Evolutionary conservation across 2,113 vertebrate genomes (phyloP), one percentile per base, ranked within the genome.

Genomic region (Nothoprocta perdicaria): DNA sequence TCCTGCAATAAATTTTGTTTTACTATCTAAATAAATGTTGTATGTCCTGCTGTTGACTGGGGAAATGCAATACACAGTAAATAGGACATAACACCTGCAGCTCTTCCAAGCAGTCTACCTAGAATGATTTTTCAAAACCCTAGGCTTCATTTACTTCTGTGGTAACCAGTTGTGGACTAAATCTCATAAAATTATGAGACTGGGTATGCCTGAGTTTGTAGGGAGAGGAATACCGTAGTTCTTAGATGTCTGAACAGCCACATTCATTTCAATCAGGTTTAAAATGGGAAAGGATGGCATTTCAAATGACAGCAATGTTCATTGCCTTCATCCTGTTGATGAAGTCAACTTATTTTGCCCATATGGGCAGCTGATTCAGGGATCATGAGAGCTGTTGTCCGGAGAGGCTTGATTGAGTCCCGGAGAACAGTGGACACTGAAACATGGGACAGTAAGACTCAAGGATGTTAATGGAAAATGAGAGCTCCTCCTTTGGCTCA

Each of bases 301-400:
- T 84, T 75, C 66, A 52, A 23, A 46, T 41, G 8, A 1, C 68
- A 67, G 1, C 8, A 1, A 5, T 79, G 12, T 9, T n/a, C 17
- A 5, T 21, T 35, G 7, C 16, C 38, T 74, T 53, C 0, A 0
- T 38, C 21, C 4, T 75, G 0, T 2, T 33, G 8, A 12, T 0
- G 27, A 79, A 73, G n/a, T 8, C 52, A 57, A 5, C 1, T 0
- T 9, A 24, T 3, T 31, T 31, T 31, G 10, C 10, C 35, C 68
- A 57, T 31, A 57, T 31, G 53, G 53, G 27, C 27, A 40, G 8
- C 13, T 67, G 61, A 5, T 55, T 48, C 35, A 0, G 43, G 14
- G 14, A 12, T 17, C 12, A 12, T 9, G 15, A 17, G 10, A 48
- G 13, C 31, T 50, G 38, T 53, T 55, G 31, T 7, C 22, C 18